Conservation (phyloP, 2,797 vertebrate species). For the Bryconaethiops microstoma region DNA sequence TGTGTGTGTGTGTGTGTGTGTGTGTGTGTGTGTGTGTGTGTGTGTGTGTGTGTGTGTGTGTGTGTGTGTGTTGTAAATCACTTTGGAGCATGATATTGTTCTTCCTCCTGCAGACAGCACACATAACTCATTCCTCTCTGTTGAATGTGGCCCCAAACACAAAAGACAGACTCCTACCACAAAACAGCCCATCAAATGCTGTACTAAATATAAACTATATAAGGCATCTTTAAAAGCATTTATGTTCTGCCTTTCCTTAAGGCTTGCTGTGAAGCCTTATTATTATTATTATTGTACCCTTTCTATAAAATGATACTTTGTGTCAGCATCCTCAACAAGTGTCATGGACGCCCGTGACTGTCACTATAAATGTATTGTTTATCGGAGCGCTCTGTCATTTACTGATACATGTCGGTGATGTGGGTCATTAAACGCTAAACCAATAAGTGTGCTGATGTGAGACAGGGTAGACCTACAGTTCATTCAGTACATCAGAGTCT, state of each 20-base stretch:
- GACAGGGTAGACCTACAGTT: too few relatives aligned
- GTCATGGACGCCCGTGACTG: not conserved
- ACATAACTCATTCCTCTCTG: constrained; percentile 21
- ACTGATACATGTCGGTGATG: too few relatives aligned
- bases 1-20: too few relatives aligned
- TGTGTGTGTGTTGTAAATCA: constrained; percentile 27
- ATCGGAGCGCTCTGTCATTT: too few relatives aligned
- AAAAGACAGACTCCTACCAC: constrained; percentile 4
- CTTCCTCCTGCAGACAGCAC: constrained; percentile 30
- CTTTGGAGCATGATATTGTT: constrained; percentile 9
- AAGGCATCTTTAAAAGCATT: not conserved
- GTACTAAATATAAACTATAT: not conserved
- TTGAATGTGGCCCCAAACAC: constrained; percentile 20
- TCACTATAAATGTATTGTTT: too few relatives aligned
- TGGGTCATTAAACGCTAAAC: too few relatives aligned
- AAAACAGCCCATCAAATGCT: not conserved
- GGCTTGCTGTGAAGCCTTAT: not conserved
- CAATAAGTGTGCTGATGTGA: too few relatives aligned
- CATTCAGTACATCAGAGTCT: too few relatives aligned
- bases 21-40: too few relatives aligned
- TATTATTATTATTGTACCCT: not conserved
- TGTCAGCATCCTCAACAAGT: not conserved
- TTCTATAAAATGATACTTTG: not conserved
- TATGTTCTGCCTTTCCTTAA: not conserved
- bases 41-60: constrained; percentile 28